Evolutionary conservation across 1,140 invertebrate species (phyloP), one percentile per base, ranked within the genome.

Genomic region (Ceratitis capitata): DNA sequence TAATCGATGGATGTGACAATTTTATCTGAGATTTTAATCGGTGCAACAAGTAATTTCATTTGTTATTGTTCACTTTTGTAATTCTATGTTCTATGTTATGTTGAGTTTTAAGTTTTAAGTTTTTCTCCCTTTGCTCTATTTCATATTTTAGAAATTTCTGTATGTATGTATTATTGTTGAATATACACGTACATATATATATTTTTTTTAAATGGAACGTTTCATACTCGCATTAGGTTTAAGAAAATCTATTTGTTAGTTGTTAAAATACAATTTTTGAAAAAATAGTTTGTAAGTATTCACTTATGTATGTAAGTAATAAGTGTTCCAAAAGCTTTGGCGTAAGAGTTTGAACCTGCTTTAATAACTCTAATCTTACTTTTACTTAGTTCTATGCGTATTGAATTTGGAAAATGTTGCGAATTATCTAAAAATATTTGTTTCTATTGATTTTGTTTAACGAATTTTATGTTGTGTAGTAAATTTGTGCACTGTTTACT

Each of bases 41-140:
- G 32, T 83, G 47, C 10, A 82, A 51, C 35, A 82, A 32, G 14
- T 32, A 35, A n/a, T 51, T 12, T 29, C n/a, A n/a, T 53, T 53
- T 49, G 47, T 45, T 83, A 53, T 32, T 83, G 26, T 53, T 53
- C 51, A 47, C 82, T 19, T 26, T n/a, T 32, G 51, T 56, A 51
- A 53, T n/a, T n/a, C n/a, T n/a, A n/a, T n/a, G n/a, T n/a, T n/a
- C n/a, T n/a, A n/a, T n/a, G n/a, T n/a, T n/a, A 83, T 32, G 82
- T 53, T 82, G 49, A 82, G 78, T 82, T 82, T 82, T 82, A 49
- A 19, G 35, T 7, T 82, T 82, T 82, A 42, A 39, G 42, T 26
- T 82, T 82, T 6, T n/a, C 64, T 9, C 10, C 23, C 45, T 42
- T 10, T n/a, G 42, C 3, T 64, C 23, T 19, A 7, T 45, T 19